Evolutionary conservation across 2,888 invertebrate genomes (phyloP).

Genomic region (Mantis religiosa): DNA sequence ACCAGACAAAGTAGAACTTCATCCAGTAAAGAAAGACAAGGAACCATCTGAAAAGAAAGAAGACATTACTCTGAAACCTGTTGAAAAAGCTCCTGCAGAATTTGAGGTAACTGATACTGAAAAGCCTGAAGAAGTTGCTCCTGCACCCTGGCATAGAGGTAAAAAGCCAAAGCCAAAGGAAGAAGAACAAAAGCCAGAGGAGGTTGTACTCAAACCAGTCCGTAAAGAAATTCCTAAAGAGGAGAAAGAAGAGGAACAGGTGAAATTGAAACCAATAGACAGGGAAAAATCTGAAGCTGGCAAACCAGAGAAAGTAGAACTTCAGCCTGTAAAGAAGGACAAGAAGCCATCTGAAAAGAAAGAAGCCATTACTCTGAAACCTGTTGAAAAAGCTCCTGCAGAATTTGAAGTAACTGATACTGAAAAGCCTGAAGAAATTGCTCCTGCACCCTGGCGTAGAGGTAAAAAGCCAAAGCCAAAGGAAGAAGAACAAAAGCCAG

Average conservation of each 20-base stretch:
- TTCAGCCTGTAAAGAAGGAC: conserved; percentile 27
- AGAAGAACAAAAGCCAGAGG: conserved; percentile 33
- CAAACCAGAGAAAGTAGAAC: conserved; percentile 27
- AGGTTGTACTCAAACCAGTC: conserved; percentile 36
- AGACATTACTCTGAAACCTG: conserved; percentile 11
- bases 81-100: not conserved
- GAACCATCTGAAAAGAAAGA: conserved; percentile 8
- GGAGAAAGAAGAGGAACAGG: conserved; percentile 29
- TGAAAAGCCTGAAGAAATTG: not conserved
- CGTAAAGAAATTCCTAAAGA: conserved; percentile 30
- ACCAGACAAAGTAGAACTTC: conserved; percentile 31
- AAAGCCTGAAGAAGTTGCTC: too few relatives aligned
- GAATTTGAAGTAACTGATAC: conserved; percentile 11
- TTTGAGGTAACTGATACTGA: not conserved
- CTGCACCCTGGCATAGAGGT: conserved; percentile 36
- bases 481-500: conserved; percentile 35
- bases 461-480: conserved; percentile 1
- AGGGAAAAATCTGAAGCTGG: conserved; percentile 24
- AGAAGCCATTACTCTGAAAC: not conserved
- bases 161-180: conserved; percentile 32
- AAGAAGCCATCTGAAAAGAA: conserved; percentile 22
- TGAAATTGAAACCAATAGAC: conserved; percentile 27
- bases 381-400: not conserved
- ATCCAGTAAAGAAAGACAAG: conserved; percentile 21
- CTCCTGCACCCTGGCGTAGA: conserved; percentile 19